Percentiles rank a stretch among this genome's conserved stretches.
phyloP scores from a whole-genome alignment of 2,888 invertebrate species.

The Ashinkailepas kermadecensis region DNA sequence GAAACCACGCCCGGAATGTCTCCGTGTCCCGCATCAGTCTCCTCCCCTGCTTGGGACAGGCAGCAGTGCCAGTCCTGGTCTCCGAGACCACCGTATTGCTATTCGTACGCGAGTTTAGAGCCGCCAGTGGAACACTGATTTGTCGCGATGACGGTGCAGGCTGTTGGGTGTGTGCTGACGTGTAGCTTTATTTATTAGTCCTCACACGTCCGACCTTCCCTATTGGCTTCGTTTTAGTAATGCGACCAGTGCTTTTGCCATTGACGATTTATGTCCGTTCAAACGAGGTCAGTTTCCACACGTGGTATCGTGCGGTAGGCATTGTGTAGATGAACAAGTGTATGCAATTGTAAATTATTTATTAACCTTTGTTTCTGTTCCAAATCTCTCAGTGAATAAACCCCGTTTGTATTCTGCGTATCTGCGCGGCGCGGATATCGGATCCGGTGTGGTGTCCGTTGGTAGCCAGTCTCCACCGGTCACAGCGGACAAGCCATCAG shows the following conservation, averaged over 20 bases:
- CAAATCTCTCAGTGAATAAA: slow-evolving; percentile 12
- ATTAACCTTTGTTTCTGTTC: slow-evolving; percentile 17
- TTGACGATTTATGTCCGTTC: background rate
- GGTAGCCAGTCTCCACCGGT: background rate
- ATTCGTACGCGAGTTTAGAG: background rate
- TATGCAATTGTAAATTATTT: background rate
- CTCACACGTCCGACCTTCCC: background rate
- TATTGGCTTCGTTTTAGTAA: background rate
- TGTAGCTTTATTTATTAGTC: slow-evolving; percentile 14
- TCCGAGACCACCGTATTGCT: no score
- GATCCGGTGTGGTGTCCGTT: background rate
- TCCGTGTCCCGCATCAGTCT: background rate
- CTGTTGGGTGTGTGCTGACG: background rate
- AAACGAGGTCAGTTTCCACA: no score
- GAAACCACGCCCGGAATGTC: background rate
- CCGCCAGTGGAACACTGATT: background rate
- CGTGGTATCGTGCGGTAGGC: background rate
- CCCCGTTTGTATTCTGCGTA: slow-evolving; percentile 6
- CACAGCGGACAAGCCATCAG: background rate
- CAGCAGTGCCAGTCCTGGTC: no score
- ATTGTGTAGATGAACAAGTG: background rate
- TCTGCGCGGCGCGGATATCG: background rate
- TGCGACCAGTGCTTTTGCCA: background rate
- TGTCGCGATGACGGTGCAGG: background rate
- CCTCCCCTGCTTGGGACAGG: background rate